Evolutionary conservation across 2,797 vertebrate genomes (phyloP).

Genomic region (Onychomys leucogaster): DNA sequence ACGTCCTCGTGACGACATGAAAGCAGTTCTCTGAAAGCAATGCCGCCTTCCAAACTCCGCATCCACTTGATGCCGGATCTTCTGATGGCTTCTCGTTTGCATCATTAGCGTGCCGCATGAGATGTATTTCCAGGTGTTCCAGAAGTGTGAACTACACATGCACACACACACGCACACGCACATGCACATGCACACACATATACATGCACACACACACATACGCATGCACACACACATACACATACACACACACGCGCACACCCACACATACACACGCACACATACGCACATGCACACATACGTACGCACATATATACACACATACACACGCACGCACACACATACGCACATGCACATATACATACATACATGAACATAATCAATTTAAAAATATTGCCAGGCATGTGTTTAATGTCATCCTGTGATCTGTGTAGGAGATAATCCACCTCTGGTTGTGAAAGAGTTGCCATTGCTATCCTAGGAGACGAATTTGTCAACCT

Average conservation of each 20-base stretch:
- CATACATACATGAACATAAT: background rate
- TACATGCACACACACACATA: background rate
- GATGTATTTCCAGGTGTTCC: constrained; percentile 20
- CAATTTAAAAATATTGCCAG: background rate
- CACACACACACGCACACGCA: background rate
- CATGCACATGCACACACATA: too few relatives aligned
- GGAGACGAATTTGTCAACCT: background rate
- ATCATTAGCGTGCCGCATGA: constrained; percentile 29
- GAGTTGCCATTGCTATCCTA: background rate
- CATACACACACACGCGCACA: too few relatives aligned
- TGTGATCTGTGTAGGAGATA: background rate
- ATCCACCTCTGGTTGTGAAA: background rate
- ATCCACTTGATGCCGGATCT: constrained; percentile 22
- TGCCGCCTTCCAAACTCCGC: background rate
- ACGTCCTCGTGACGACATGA: background rate
- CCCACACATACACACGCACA: too few relatives aligned
- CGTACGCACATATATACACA: too few relatives aligned
- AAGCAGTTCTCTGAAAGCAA: background rate
- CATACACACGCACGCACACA: too few relatives aligned
- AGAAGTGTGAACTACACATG: constrained; percentile 10
- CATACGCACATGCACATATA: too few relatives aligned
- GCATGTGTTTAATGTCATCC: constrained; percentile 7
- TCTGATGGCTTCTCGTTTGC: constrained; percentile 25
- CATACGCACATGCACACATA: too few relatives aligned
- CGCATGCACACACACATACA: too few relatives aligned